These are phyloP conservation scores for Pogonocichla stellata DNA, from an alignment of 2,113 vertebrate species.

Conservation along the genomic window DNA sequence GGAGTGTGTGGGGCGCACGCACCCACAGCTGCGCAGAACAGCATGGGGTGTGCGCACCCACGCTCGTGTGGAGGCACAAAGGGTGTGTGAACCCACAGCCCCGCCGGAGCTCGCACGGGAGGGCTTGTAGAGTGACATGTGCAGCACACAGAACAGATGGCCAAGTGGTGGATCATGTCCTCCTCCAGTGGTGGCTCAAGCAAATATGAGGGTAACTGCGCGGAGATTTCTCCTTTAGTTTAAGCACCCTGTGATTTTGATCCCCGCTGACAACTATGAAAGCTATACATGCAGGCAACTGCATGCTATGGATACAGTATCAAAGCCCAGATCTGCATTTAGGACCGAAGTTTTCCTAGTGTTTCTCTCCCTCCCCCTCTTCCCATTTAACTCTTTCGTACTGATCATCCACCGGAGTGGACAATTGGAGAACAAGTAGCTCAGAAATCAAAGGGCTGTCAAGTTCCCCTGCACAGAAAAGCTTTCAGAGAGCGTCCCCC, in stretches of 20 bases:
- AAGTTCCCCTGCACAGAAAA: neutral
- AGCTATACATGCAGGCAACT: constrained; percentile 15
- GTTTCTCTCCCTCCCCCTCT: neutral
- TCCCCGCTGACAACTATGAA: constrained; percentile 49
- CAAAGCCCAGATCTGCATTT: neutral
- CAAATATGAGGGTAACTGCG: neutral
- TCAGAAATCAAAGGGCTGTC: constrained; percentile 59
- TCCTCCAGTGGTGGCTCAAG: constrained; percentile 44
- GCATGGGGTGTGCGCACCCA: fast-evolving
- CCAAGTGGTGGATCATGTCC: constrained; percentile 20
- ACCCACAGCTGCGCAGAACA: neutral
- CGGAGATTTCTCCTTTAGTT: neutral
- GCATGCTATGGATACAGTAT: neutral
- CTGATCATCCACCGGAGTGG: neutral
- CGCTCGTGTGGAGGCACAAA: fast-evolving
- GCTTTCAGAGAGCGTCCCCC: constrained; percentile 33
- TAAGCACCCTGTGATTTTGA: constrained; percentile 37
- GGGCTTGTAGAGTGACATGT: neutral
- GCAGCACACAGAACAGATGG: constrained; percentile 1
- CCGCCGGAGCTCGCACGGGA: fast-evolving
- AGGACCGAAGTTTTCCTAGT: neutral
- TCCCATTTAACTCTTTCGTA: constrained; percentile 4
- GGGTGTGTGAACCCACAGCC: neutral
- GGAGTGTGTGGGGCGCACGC: neutral
- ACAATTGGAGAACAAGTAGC: constrained; percentile 49